These are phyloP conservation scores for Sinocyclocheilus grahami DNA, from an alignment of 2,113 vertebrate genomes.

Conservation along the genomic window DNA sequence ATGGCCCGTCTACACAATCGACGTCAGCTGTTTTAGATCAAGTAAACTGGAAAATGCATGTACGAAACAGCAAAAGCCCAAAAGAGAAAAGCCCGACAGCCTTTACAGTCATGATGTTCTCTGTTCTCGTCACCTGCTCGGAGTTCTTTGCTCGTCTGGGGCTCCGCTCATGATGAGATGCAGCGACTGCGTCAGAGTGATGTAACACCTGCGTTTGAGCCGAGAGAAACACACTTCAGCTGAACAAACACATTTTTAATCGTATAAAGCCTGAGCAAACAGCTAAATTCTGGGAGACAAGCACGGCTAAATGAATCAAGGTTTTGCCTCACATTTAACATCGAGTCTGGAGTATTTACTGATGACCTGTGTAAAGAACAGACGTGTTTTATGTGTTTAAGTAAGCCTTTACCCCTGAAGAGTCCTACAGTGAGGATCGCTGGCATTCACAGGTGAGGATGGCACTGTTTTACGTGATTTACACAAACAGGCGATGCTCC, in stretches of 20 bases:
- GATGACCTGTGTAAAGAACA: not conserved
- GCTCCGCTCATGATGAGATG: slow-evolving; percentile 96
- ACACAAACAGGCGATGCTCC: not conserved
- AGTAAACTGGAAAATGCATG: too few relatives aligned
- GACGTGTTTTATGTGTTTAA: not conserved
- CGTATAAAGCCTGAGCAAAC: not conserved
- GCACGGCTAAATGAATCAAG: not conserved
- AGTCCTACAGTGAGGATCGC: not conserved
- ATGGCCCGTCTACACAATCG: too few relatives aligned
- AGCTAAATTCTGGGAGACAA: not conserved
- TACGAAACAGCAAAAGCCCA: too few relatives aligned
- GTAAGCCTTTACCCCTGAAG: not conserved
- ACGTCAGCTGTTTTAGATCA: too few relatives aligned
- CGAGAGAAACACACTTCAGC: slow-evolving; percentile 21
- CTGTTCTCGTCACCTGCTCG: slow-evolving; percentile 82
- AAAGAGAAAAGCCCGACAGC: too few relatives aligned
- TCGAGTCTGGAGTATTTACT: not conserved
- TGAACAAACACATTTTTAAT: not conserved
- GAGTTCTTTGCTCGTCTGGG: too few relatives aligned
- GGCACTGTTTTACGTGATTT: not conserved
- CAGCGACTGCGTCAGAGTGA: slow-evolving; percentile 93
- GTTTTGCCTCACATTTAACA: not conserved
- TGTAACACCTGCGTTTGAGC: slow-evolving; percentile 83
- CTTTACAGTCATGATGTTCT: not conserved
- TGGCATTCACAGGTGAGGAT: not conserved